Evolutionary conservation across 35 echinoderm and acorn worm species (phyloP).

Genomic region (Eucidaris tribuloides): DNA sequence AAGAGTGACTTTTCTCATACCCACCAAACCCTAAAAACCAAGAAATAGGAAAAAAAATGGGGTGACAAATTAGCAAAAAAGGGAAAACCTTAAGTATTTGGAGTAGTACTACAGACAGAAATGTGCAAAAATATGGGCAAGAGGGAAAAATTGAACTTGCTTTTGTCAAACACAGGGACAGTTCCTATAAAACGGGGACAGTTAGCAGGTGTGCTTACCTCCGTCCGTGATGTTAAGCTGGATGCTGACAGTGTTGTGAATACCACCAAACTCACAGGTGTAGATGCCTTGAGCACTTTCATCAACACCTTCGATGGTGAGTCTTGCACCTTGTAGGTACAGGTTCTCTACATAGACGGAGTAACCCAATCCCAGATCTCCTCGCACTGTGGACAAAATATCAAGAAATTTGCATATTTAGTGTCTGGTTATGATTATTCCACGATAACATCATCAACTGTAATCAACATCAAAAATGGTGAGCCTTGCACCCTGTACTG

Average conservation of each 20-base stretch:
- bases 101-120: not conserved
- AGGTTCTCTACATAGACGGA: constrained; percentile 4
- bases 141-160: not conserved
- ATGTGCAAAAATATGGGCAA: not conserved
- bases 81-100: not conserved
- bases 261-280: constrained; percentile 14
- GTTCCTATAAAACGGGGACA: not conserved
- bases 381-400: constrained; percentile 3
- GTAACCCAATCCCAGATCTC: constrained; percentile 26
- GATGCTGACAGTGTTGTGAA: constrained; percentile 1
- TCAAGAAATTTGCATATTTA: not conserved
- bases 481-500: no score
- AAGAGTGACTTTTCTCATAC: no score
- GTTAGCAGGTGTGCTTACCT: not conserved
- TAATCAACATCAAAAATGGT: no score
- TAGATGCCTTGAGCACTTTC: not conserved
- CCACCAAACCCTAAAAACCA: no score
- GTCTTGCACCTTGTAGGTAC: not conserved
- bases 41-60: no score
- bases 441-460: no score
- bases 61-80: not conserved
- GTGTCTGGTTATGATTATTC: no score
- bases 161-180: not conserved
- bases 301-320: not conserved
- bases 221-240: not conserved